These are phyloP conservation scores for Pammene fasciana DNA, from an alignment of 2,888 invertebrate species.

Conservation along the genomic window DNA sequence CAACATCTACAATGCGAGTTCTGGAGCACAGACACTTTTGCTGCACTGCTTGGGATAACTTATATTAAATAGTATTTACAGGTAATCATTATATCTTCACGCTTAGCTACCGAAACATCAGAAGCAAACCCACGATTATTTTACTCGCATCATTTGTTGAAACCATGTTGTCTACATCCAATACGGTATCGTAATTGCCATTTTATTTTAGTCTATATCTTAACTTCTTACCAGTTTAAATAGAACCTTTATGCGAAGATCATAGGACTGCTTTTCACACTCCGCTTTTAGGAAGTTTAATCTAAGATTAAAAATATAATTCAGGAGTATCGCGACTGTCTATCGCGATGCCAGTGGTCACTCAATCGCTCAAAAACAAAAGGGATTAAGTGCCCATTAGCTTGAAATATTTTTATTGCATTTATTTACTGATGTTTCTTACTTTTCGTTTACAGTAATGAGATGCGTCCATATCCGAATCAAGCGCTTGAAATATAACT, in stretches of 20 bases:
- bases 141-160: constrained; percentile 7
- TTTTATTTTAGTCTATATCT: neutral
- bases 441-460: constrained; percentile 69
- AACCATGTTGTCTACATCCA: constrained; percentile 10
- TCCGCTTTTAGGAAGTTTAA: neutral
- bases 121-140: constrained; percentile 2
- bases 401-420: neutral
- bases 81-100: neutral
- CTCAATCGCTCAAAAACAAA: constrained; percentile 1
- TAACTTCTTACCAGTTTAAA: neutral
- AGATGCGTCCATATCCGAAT: constrained; percentile 52
- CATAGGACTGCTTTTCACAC: neutral
- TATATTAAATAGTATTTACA: neutral
- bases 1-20: too few relatives aligned
- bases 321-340: constrained; percentile 15
- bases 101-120: constrained; percentile 11
- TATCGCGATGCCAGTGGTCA: constrained; percentile 17
- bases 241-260: neutral
- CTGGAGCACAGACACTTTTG: too few relatives aligned
- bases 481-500: constrained; percentile 64
- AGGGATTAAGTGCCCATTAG: neutral
- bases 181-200: constrained; percentile 8
- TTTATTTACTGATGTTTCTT: neutral
- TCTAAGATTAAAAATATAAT: constrained; percentile 18
- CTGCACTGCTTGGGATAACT: too few relatives aligned